Conservation (phyloP, 2,888 invertebrate species). For the Lottia scabra region DNA sequence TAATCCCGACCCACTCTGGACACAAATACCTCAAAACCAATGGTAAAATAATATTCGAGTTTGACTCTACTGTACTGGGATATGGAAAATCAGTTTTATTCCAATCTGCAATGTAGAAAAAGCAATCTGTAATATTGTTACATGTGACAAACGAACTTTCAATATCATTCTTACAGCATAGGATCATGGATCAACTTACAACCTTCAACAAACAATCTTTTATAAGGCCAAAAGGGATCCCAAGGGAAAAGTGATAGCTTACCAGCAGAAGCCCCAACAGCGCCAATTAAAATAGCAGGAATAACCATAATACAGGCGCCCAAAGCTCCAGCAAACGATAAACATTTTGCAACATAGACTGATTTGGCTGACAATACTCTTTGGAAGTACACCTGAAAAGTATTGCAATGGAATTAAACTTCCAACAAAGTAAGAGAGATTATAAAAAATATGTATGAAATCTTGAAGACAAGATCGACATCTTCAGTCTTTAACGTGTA, state of each 20-base stretch:
- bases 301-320: slow-evolving; percentile 98
- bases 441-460: no score
- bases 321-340: slow-evolving; percentile 94
- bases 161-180: neutral
- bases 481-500: no score
- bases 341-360: slow-evolving; percentile 88
- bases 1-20: slow-evolving; percentile 94
- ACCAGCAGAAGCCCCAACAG: slow-evolving; percentile 96
- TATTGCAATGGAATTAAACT: no score
- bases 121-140: neutral
- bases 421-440: no score
- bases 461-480: no score
- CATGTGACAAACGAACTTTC: no score
- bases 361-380: slow-evolving; percentile 95
- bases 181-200: no score
- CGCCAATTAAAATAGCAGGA: slow-evolving; percentile 96
- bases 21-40: slow-evolving; percentile 97
- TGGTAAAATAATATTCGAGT: slow-evolving; percentile 95
- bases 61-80: slow-evolving; percentile 31
- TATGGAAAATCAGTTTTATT: slow-evolving; percentile 85
- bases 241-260: neutral
- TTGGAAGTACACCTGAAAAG: slow-evolving; percentile 94
- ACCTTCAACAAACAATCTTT: neutral
- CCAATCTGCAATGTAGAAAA: slow-evolving; percentile 81
- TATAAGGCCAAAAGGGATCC: neutral